phyloP scores from a whole-genome alignment of 2,888 invertebrate genomes.

The Drosophila ezoana region DNA sequence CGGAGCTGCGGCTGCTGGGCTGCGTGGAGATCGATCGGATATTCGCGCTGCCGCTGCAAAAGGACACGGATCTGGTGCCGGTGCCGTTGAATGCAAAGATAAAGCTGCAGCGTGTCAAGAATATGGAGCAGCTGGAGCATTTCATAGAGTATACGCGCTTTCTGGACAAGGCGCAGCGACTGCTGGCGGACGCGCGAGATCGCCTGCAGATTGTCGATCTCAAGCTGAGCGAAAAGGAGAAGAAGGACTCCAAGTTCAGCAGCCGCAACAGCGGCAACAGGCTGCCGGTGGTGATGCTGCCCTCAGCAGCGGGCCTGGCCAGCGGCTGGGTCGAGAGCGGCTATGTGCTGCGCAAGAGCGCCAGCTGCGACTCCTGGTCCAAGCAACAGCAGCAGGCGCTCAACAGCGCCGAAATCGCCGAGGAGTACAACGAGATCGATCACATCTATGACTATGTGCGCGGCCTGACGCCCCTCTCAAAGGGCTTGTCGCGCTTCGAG shows the following conservation, averaged over 20 bases:
- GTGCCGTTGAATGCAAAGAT: constrained; percentile 94
- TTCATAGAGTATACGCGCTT: constrained; percentile 91
- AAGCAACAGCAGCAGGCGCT: constrained; percentile 84
- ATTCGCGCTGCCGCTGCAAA: constrained; percentile 93
- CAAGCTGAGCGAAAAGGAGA: constrained; percentile 89
- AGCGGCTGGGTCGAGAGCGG: constrained; percentile 86
- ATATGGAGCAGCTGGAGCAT: constrained; percentile 91
- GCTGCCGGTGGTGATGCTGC: constrained; percentile 83
- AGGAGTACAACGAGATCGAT: constrained; percentile 98
- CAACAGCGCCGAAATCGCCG: constrained; percentile 87
- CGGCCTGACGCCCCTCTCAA: constrained; percentile 95
- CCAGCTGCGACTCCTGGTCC: constrained; percentile 89
- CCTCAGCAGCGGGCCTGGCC: constrained; percentile 83
- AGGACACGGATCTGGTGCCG: constrained; percentile 92
- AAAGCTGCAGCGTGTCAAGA: constrained; percentile 92
- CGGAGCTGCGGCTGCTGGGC: constrained; percentile 92
- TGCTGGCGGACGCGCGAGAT: constrained; percentile 90
- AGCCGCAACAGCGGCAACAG: constrained; percentile 83
- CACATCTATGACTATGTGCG: constrained; percentile 98
- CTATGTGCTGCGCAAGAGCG: constrained; percentile 90
- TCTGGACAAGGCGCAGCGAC: constrained; percentile 91
- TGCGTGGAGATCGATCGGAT: constrained; percentile 93
- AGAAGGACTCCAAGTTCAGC: constrained; percentile 85
- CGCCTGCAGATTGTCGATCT: constrained; percentile 93
- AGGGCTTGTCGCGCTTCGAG: constrained; percentile 87